phyloP scores from a whole-genome alignment of 2,113 vertebrate species.

The Etheostoma spectabile region DNA sequence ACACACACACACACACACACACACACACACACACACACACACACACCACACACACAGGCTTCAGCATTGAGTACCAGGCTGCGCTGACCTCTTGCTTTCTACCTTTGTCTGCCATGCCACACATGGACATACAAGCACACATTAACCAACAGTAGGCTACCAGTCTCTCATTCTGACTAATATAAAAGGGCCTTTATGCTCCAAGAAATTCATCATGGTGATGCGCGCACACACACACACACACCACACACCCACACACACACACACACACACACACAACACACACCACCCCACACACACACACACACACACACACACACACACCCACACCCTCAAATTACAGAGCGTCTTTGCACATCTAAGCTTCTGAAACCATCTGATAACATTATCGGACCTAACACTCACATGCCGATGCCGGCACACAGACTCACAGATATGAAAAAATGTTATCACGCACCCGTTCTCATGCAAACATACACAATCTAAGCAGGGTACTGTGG shows the following conservation, averaged over 20 bases:
- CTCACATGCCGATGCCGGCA: neutral
- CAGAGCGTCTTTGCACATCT: neutral
- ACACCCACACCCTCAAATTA: slow-evolving; percentile 23
- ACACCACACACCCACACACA: slow-evolving; percentile 7
- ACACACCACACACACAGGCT: slow-evolving; percentile 48
- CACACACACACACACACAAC: neutral
- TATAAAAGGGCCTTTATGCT: slow-evolving; percentile 66
- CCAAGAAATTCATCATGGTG: slow-evolving; percentile 1
- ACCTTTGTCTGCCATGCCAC: slow-evolving; percentile 45
- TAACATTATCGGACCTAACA: slow-evolving; percentile 9
- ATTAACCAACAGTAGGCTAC: slow-evolving; percentile 51
- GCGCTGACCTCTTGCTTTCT: slow-evolving; percentile 62
- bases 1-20: slow-evolving; percentile 9
- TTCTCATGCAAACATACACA: neutral
- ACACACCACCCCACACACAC: neutral
- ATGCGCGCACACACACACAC: neutral
- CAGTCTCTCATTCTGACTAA: slow-evolving; percentile 57
- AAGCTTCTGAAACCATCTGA: slow-evolving; percentile 20
- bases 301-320: neutral
- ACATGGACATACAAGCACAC: slow-evolving; percentile 46
- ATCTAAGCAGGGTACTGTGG: neutral
- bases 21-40: slow-evolving; percentile 22
- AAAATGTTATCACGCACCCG: neutral
- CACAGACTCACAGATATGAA: neutral
- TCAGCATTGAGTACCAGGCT: slow-evolving; percentile 69